phyloP scores from a whole-genome alignment of 1,140 invertebrate genomes.

The Dufourea novaeangliae region DNA sequence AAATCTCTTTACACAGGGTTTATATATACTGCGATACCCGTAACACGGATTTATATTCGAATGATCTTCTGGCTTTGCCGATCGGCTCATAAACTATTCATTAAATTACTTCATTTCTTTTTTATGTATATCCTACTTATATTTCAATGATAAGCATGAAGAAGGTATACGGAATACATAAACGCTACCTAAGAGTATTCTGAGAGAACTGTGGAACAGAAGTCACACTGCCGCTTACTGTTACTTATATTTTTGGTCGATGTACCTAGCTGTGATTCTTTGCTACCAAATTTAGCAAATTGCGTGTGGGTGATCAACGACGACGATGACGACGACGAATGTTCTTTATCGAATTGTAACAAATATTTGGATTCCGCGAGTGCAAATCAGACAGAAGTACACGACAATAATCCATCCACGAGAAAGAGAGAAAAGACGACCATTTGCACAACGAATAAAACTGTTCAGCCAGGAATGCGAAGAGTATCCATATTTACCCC shows the following conservation, averaged over 20 bases:
- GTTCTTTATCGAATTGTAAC: conserved; percentile 37
- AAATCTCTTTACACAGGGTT: conserved; percentile 15
- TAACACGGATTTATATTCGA: conserved; percentile 20
- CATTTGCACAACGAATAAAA: conserved; percentile 34
- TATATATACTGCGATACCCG: neutral
- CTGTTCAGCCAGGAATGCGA: conserved; percentile 16
- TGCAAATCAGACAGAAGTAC: conserved; percentile 48
- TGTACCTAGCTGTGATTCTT: conserved; percentile 70
- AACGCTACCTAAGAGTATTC: conserved; percentile 32
- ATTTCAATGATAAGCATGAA: conserved; percentile 41
- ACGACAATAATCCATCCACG: conserved; percentile 56
- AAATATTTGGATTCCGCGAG: conserved; percentile 31
- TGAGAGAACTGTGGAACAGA: conserved; percentile 47
- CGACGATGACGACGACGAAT: too few relatives aligned
- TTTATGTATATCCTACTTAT: conserved; percentile 50
- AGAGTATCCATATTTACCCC: conserved; percentile 21
- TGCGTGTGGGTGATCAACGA: conserved; percentile 53
- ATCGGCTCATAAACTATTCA: conserved; percentile 17
- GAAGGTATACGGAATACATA: conserved; percentile 39
- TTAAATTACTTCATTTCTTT: conserved; percentile 27
- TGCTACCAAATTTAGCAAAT: conserved; percentile 65
- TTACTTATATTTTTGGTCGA: conserved; percentile 65
- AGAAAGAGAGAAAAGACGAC: conserved; percentile 18
- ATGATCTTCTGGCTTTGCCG: conserved; percentile 45
- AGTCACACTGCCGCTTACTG: conserved; percentile 66